Conservation (phyloP, 53 echinoderm and acorn worm species). For the Astropecten irregularis region DNA sequence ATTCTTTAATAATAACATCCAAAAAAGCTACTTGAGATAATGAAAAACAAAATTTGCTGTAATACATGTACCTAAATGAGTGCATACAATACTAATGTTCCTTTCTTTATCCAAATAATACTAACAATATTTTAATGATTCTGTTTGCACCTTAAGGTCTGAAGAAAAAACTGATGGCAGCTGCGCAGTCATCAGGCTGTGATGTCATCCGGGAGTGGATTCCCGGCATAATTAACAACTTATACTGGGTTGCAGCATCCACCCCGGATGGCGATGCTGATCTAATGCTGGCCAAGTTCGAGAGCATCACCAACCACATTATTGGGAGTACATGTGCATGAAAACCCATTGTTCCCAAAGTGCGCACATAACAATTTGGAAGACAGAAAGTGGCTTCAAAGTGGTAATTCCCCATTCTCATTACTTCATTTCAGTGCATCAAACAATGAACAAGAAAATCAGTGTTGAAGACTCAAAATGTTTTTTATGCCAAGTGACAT, state of each 20-base stretch:
- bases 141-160: not conserved
- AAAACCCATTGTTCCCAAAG: not conserved
- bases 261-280: constrained; percentile 23
- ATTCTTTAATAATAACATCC: not conserved
- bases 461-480: too few species aligned
- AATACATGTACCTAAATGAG: not conserved
- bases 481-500: too few species aligned
- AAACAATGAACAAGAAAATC: too few species aligned
- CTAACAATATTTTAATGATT: not conserved
- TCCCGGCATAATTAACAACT: not conserved
- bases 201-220: constrained; percentile 6
- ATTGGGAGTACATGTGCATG: not conserved
- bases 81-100: not conserved
- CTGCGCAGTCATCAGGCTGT: not conserved
- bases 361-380: constrained; percentile 5
- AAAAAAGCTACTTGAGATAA: not conserved
- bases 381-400: constrained; percentile 1
- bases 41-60: not conserved
- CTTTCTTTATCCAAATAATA: not conserved
- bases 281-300: constrained; percentile 34
- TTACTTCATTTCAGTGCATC: too few species aligned
- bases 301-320: not conserved
- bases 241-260: constrained; percentile 38
- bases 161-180: constrained; percentile 27
- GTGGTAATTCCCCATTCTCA: too few species aligned